Percentiles rank a stretch among this genome's conserved stretches.
These are phyloP conservation scores for Pyrocoelia pectoralis DNA, from an alignment of 2,888 invertebrate species.

Conservation along the genomic window DNA sequence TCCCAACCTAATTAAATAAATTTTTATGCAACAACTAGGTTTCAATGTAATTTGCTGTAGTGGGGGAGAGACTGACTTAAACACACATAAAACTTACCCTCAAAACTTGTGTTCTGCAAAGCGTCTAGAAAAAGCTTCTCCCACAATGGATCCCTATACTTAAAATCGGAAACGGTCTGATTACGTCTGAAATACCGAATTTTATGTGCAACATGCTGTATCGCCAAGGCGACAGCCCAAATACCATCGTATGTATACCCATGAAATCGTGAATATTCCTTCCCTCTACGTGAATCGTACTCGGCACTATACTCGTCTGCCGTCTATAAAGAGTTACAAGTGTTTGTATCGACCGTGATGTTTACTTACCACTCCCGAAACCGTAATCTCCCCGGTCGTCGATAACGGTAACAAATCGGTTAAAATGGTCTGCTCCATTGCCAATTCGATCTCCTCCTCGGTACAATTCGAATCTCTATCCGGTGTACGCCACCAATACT, in stretches of 20 bases:
- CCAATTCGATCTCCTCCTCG: conserved; percentile 75
- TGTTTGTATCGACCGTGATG: background rate
- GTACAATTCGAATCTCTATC: conserved; percentile 72
- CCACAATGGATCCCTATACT: conserved; percentile 87
- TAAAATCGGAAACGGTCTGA: conserved; percentile 82
- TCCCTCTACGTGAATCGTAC: conserved; percentile 82
- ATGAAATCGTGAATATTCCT: conserved; percentile 92
- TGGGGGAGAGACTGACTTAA: too few relatives aligned
- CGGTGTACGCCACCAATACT: conserved; percentile 74
- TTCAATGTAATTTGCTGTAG: too few relatives aligned
- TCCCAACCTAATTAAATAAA: too few relatives aligned
- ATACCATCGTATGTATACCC: conserved; percentile 99
- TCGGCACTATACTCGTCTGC: conserved; percentile 87
- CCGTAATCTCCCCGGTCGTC: conserved; percentile 85
- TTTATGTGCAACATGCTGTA: conserved; percentile 86
- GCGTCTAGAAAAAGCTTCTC: conserved; percentile 87
- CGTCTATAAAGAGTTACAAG: conserved; percentile 66
- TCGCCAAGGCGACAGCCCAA: conserved; percentile 96
- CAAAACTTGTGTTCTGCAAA: conserved; percentile 90
- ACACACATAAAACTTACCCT: too few relatives aligned
- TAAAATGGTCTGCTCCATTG: conserved; percentile 87
- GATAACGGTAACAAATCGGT: conserved; percentile 88
- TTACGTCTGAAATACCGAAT: conserved; percentile 75
- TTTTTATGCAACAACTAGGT: too few relatives aligned
- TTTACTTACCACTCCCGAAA: conserved; percentile 86